Evolutionary conservation across 64 coral and sea anemone species (phyloP).

Genomic region (Porites lutea): DNA sequence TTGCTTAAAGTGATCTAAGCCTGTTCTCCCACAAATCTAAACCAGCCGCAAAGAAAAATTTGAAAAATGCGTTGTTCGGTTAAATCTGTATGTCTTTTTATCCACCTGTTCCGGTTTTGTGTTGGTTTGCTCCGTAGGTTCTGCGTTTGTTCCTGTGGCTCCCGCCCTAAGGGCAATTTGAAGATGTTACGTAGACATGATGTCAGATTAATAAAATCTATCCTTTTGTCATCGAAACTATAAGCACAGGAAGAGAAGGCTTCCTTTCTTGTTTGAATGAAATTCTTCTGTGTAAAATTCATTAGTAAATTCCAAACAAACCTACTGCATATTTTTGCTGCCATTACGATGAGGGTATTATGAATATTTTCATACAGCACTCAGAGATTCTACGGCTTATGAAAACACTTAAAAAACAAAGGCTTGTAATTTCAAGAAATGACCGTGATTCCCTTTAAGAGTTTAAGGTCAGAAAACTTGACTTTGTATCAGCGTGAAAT

Average conservation of each 20-base stretch:
- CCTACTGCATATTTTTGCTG: background rate
- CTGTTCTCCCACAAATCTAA: too few species aligned
- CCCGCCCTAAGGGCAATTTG: background rate
- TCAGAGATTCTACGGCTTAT: too few species aligned
- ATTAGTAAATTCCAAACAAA: background rate
- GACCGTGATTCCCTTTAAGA: too few species aligned
- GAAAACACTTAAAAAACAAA: too few species aligned
- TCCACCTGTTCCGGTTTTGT: background rate
- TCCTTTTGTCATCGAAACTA: background rate
- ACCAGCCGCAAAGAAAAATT: too few species aligned
- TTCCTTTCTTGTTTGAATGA: constrained; percentile 4
- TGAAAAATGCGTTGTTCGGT: too few species aligned
- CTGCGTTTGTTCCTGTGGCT: constrained; percentile 2
- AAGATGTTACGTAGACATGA: background rate
- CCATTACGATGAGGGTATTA: background rate
- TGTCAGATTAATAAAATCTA: constrained; percentile 6
- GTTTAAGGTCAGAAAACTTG: too few species aligned
- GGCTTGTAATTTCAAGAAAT: too few species aligned
- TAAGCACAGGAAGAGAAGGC: constrained; percentile 7
- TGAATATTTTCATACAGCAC: background rate
- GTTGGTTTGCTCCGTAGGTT: background rate
- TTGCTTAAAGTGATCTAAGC: too few species aligned
- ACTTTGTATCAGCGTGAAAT: too few species aligned
- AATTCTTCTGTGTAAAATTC: constrained; percentile 38
- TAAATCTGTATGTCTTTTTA: background rate